These are phyloP conservation scores for Cinclus mexicanus DNA, from an alignment of 2,113 vertebrate species.

Conservation along the genomic window DNA sequence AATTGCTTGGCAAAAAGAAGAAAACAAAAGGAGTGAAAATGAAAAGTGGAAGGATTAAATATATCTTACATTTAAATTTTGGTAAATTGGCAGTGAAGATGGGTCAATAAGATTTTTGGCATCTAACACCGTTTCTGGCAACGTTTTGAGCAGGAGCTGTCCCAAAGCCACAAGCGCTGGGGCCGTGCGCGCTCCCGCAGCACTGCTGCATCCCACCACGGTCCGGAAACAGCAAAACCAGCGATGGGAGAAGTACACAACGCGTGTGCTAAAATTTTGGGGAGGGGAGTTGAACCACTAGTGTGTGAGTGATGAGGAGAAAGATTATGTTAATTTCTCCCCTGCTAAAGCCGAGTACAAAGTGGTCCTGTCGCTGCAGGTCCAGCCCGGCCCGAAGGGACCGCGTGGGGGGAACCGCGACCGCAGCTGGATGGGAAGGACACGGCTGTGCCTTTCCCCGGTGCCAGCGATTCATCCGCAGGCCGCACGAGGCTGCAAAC, in stretches of 20 bases:
- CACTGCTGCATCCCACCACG: rapidly evolving
- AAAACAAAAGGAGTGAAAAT: neutral
- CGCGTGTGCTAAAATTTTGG: neutral
- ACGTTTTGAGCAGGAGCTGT: rapidly evolving
- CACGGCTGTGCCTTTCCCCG: rapidly evolving
- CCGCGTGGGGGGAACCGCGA: rapidly evolving
- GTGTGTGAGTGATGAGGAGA: no score
- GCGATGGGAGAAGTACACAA: rapidly evolving
- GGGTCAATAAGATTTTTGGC: neutral
- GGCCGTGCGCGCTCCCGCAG: rapidly evolving
- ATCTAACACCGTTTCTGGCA: neutral
- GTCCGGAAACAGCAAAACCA: neutral
- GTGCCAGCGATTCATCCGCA: rapidly evolving
- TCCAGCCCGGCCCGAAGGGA: neutral
- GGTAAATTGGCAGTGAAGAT: neutral
- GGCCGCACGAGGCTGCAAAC: rapidly evolving
- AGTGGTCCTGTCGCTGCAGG: rapidly evolving
- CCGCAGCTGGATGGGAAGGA: rapidly evolving
- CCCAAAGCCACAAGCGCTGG: rapidly evolving
- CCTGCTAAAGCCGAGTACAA: neutral
- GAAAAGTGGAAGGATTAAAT: neutral
- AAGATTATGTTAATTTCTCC: rapidly evolving
- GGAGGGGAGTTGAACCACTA: rapidly evolving
- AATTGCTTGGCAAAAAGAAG: neutral
- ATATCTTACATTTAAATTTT: neutral